phyloP scores from a whole-genome alignment of 2,113 vertebrate genomes.

The Cyanoramphus novaezelandiae region DNA sequence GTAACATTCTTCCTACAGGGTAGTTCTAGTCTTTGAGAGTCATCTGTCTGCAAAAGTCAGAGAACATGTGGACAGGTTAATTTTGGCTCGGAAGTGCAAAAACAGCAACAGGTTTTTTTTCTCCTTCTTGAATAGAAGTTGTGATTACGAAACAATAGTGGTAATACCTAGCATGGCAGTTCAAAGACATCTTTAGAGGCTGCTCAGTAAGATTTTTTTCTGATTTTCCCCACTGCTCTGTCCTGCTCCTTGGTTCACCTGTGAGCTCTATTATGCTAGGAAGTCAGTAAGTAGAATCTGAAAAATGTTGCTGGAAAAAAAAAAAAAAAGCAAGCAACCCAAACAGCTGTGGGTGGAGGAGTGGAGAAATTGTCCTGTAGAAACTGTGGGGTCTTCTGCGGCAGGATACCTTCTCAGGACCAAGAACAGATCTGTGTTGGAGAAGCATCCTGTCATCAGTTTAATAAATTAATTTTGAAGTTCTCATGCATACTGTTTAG shows the following conservation, averaged over 20 bases:
- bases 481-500: neutral
- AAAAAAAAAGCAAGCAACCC: neutral
- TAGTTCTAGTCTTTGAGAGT: neutral
- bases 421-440: neutral
- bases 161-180: neutral
- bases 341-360: neutral
- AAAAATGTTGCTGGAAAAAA: neutral
- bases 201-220: neutral
- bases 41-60: neutral
- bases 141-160: neutral
- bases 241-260: neutral
- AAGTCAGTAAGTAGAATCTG: neutral
- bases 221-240: neutral
- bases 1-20: neutral
- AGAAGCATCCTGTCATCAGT: neutral
- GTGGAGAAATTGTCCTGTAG: neutral
- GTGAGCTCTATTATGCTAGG: neutral
- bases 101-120: neutral
- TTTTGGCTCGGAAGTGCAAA: neutral
- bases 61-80: neutral
- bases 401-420: neutral
- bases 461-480: neutral
- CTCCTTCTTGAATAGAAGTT: neutral
- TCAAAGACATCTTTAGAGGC: neutral
- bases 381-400: neutral